phyloP scores from a whole-genome alignment of 2,888 invertebrate species.

The Dascillus cervinus region DNA sequence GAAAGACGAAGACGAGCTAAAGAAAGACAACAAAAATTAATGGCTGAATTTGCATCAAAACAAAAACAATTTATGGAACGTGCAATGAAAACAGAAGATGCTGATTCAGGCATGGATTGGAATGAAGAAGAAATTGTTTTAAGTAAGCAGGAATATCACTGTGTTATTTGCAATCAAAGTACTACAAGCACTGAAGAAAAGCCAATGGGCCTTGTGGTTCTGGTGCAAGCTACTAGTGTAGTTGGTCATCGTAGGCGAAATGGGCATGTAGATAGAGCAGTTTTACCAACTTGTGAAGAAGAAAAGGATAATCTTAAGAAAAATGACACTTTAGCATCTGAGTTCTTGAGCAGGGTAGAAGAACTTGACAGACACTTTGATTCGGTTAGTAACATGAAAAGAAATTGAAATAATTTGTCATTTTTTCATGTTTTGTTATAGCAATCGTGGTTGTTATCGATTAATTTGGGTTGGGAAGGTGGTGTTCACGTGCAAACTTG shows the following conservation, averaged over 20 bases:
- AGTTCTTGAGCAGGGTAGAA: conserved; percentile 70
- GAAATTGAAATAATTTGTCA: neutral
- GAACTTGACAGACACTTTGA: conserved; percentile 71
- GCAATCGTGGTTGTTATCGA: conserved; percentile 71
- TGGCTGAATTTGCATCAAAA: conserved; percentile 87
- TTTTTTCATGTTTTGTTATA: conserved; percentile 28
- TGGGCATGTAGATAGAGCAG: conserved; percentile 47
- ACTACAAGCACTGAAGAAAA: conserved; percentile 75
- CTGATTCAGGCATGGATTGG: conserved; percentile 53
- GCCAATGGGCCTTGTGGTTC: conserved; percentile 82
- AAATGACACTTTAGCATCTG: conserved; percentile 62
- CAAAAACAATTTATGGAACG: conserved; percentile 88
- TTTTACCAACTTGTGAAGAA: conserved; percentile 56
- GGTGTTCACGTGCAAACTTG: conserved; percentile 93
- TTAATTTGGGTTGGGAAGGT: conserved; percentile 81
- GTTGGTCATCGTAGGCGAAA: conserved; percentile 63
- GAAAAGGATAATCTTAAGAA: conserved; percentile 51
- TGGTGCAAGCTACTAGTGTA: conserved; percentile 83
- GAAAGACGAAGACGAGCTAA: conserved; percentile 77
- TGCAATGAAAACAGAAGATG: conserved; percentile 54
- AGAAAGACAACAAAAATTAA: conserved; percentile 84
- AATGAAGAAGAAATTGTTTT: conserved; percentile 49
- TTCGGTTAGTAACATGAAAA: conserved; percentile 52
- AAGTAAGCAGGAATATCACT: conserved; percentile 71
- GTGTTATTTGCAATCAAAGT: conserved; percentile 91